These are phyloP conservation scores for Ceratina calcarata DNA, from an alignment of 1,140 invertebrate genomes.

Conservation along the genomic window DNA sequence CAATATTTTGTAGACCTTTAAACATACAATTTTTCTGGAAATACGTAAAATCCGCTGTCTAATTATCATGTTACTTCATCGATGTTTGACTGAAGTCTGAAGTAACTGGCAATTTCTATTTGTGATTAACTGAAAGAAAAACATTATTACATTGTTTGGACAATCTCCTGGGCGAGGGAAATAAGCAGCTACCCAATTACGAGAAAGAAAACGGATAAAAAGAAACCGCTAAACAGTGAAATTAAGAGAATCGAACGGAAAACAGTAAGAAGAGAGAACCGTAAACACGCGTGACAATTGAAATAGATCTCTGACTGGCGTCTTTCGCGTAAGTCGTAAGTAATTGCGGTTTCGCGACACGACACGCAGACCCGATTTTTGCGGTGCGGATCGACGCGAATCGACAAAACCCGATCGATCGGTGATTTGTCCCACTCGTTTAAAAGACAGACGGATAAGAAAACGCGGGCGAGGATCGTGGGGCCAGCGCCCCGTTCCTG, in stretches of 20 bases:
- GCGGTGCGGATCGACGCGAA: constrained; percentile 47
- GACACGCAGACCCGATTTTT: constrained; percentile 56
- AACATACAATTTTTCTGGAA: no score
- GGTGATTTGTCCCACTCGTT: background rate
- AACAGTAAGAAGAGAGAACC: background rate
- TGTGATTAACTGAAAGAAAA: no score
- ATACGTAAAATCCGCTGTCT: no score
- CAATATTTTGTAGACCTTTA: no score
- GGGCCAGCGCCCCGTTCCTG: constrained; percentile 42
- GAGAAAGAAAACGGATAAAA: background rate
- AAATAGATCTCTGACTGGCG: constrained; percentile 25
- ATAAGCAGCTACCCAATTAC: background rate
- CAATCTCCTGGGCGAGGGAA: background rate
- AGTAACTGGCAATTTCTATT: no score
- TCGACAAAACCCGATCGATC: constrained; percentile 26
- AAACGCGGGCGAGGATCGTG: constrained; percentile 31
- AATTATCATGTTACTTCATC: no score
- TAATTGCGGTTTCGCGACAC: constrained; percentile 62
- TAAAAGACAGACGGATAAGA: constrained; percentile 23
- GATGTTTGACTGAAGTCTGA: no score
- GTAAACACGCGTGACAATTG: constrained; percentile 33
- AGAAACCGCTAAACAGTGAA: background rate
- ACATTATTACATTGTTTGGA: no score
- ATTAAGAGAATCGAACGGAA: background rate
- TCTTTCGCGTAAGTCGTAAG: constrained; percentile 51